Evolutionary conservation across 53 echinoderm and acorn worm species (phyloP), one percentile per base, ranked within the genome.

Genomic region (Holothuria leucospilota): DNA sequence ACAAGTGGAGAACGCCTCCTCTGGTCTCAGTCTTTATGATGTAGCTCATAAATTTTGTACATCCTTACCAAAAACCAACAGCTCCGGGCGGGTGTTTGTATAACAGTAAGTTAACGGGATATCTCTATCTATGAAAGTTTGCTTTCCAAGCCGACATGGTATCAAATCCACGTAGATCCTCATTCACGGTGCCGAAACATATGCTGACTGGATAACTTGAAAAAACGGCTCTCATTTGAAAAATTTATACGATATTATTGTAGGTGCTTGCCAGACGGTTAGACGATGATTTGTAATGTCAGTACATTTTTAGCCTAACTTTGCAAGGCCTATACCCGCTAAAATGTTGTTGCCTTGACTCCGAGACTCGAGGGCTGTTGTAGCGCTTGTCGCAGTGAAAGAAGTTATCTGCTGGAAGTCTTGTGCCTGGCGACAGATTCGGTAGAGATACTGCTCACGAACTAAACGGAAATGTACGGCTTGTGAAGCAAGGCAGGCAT

Each of bases 41-140:
- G 52, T 49, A 75, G 75, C 24, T 42, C 75, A 49, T 25, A 51
- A 75, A 51, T 75, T 75, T 75, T 49, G 27, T 29, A 75, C 75
- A 52, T 74, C 74, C 27, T 75, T 49, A 52, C 49, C 52, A 72
- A 75, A n/a, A 75, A 75, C 75, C 75, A 75, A 75, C 75, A 75
- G 75, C 75, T 52, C 51, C 52, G 75, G 75, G 75, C 53, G 75
- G 26, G 21, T 25, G 26, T 46, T 23, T 70, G 39, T 11, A 5
- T 38, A 51, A 20, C 51, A 51, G 14, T 75, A 21, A 38, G 26
- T n/a, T 21, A 20, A 49, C 10, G 49, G 52, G 26, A 12, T 49
- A 39, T 49, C 25, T 75, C 70, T 41, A 8, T 70, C 70, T 70
- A 39, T 38, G 41, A 20, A 70, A 70, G 39, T 70, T 41, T 70